A percentile compares a stretch with the other conserved stretches of the same genome.
Evolutionary conservation across 2,888 invertebrate species (phyloP).

Genomic region (Gymnocheta viridis): DNA sequence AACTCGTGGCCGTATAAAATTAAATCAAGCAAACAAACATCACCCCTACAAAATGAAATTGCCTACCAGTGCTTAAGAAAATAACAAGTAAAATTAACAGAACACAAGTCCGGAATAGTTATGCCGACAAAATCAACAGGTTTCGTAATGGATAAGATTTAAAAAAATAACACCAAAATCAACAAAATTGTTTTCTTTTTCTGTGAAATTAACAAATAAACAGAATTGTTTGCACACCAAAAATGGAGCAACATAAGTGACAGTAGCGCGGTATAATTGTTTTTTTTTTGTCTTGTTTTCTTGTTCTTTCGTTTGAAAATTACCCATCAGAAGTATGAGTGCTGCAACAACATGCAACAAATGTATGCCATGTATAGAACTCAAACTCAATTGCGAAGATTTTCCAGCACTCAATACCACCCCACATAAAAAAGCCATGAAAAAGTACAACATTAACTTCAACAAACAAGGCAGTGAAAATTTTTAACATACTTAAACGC

Average conservation of each 20-base stretch:
- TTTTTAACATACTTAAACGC: constrained; percentile 24
- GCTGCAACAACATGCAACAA: constrained; percentile 21
- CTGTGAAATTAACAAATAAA: constrained; percentile 59
- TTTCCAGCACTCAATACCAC: constrained; percentile 42
- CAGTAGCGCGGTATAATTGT: background rate
- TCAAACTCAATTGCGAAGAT: constrained; percentile 16
- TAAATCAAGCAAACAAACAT: constrained; percentile 48
- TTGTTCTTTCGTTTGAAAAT: background rate
- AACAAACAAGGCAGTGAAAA: constrained; percentile 12
- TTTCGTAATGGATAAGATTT: constrained; percentile 51
- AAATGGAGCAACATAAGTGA: constrained; percentile 66
- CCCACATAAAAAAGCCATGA: constrained; percentile 23
- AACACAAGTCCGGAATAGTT: constrained; percentile 3
- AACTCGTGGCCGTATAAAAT: background rate
- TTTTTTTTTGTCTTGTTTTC: too few species aligned
- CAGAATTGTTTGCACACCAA: constrained; percentile 67
- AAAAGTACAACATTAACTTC: constrained; percentile 12
- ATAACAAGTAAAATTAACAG: constrained; percentile 7
- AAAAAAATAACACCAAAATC: constrained; percentile 7
- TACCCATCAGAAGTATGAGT: constrained; percentile 10
- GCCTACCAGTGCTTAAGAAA: constrained; percentile 2
- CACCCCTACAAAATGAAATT: constrained; percentile 42
- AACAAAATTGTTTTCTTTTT: constrained; percentile 30
- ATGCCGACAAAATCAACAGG: constrained; percentile 68
- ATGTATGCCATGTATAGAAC: constrained; percentile 13